A percentile compares a stretch with the other conserved stretches of the same genome.
These are phyloP conservation scores for Felis chaus DNA, from an alignment of 2,113 vertebrate species.

Conservation along the genomic window DNA sequence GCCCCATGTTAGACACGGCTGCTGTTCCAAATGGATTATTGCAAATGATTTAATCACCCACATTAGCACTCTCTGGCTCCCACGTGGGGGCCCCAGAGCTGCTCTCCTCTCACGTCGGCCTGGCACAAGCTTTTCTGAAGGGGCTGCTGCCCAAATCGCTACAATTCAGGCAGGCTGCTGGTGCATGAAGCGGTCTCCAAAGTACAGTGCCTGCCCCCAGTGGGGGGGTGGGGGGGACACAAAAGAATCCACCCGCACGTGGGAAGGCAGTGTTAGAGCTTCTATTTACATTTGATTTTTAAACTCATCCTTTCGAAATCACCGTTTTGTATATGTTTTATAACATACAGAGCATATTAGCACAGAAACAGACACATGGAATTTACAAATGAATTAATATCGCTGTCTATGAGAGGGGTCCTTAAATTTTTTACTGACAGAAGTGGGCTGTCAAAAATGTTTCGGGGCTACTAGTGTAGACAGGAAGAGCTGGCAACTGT, in stretches of 20 bases:
- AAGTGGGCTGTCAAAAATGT: background rate
- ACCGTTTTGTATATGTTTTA: background rate
- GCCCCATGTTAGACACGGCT: constrained; percentile 46
- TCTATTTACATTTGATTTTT: background rate
- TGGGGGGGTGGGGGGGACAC: no score
- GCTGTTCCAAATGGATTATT: constrained; percentile 64
- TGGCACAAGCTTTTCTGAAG: background rate
- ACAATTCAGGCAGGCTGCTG: background rate
- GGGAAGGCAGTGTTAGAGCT: background rate
- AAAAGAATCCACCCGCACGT: background rate
- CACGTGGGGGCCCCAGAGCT: background rate
- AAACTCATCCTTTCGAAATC: background rate
- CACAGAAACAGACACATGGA: background rate
- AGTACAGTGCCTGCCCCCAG: background rate
- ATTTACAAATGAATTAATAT: background rate
- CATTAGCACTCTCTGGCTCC: constrained; percentile 33
- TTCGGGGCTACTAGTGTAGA: background rate
- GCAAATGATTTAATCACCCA: constrained; percentile 59
- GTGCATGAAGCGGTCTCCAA: background rate
- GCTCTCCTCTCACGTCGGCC: background rate
- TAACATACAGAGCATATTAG: background rate
- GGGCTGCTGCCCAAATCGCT: background rate
- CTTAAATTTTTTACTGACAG: background rate
- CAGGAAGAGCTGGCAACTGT: background rate
- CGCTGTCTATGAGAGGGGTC: background rate